phyloP scores from a whole-genome alignment of 2,113 vertebrate species.

The Pavo muticus region DNA sequence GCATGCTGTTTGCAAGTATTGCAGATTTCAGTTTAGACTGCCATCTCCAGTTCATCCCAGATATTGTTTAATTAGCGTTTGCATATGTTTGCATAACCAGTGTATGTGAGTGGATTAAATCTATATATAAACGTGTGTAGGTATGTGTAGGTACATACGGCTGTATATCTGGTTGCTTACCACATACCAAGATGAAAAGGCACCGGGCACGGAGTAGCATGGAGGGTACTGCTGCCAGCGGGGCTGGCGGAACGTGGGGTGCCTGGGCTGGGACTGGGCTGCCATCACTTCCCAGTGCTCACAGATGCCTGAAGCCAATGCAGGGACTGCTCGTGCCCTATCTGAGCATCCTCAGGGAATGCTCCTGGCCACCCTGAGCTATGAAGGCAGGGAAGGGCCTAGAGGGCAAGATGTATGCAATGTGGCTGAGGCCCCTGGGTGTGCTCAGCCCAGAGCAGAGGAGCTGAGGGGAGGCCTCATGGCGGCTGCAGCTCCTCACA shows the following conservation, averaged over 20 bases:
- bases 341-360: not conserved
- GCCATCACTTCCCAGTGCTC: not conserved
- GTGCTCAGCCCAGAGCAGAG: not conserved
- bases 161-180: not conserved
- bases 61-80: not conserved
- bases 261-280: not conserved
- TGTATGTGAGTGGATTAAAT: not conserved
- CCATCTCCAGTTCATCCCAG: conserved; percentile 51
- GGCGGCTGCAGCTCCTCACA: not conserved
- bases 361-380: not conserved
- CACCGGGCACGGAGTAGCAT: not conserved
- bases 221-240: not conserved
- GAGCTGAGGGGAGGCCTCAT: not conserved
- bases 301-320: not conserved
- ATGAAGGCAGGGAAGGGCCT: not conserved
- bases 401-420: not conserved
- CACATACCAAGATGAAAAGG: not conserved
- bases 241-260: not conserved
- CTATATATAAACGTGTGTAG: rapidly evolving
- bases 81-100: rapidly evolving
- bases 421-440: not conserved
- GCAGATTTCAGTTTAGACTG: conserved; percentile 15
- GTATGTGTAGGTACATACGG: rapidly evolving
- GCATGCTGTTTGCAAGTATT: not conserved
- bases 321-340: not conserved